Conservation (phyloP, 1,140 invertebrate species). For the Ephestia elutella region DNA sequence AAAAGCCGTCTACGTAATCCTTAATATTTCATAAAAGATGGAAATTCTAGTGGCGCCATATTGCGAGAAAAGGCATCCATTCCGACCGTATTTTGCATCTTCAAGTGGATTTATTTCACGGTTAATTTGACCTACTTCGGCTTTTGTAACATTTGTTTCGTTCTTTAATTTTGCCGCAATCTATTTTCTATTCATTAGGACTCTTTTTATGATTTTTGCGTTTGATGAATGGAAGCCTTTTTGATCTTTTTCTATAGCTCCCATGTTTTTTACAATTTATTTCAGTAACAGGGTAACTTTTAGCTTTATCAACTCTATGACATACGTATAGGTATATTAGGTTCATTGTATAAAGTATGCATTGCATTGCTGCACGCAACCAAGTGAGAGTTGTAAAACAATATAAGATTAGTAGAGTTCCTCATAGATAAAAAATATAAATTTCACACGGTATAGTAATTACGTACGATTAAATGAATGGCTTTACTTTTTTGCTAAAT, state of each 20-base stretch:
- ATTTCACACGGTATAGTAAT: too few species aligned
- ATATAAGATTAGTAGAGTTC: too few species aligned
- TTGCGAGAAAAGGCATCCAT: constrained; percentile 70
- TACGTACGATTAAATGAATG: too few species aligned
- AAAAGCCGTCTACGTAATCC: constrained; percentile 56
- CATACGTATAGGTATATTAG: too few species aligned
- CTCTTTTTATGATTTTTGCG: background rate
- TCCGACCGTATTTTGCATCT: constrained; percentile 68
- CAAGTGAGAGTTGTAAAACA: too few species aligned
- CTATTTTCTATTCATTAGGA: constrained; percentile 3
- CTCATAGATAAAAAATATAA: too few species aligned
- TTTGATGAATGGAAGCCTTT: background rate
- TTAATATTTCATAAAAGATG: constrained; percentile 73
- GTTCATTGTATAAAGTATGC: too few species aligned
- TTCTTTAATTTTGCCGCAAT: constrained; percentile 21
- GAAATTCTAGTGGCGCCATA: constrained; percentile 72
- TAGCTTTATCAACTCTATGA: too few species aligned
- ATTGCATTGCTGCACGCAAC: too few species aligned
- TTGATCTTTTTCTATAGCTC: background rate
- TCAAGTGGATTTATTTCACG: constrained; percentile 62
- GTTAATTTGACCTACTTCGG: constrained; percentile 51
- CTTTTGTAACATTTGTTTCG: constrained; percentile 22
- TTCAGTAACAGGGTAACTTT: too few species aligned
- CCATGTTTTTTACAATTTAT: too few species aligned
- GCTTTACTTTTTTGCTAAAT: background rate